Conservation (phyloP, 1,140 invertebrate species). For the Drosophila funebris region DNA sequence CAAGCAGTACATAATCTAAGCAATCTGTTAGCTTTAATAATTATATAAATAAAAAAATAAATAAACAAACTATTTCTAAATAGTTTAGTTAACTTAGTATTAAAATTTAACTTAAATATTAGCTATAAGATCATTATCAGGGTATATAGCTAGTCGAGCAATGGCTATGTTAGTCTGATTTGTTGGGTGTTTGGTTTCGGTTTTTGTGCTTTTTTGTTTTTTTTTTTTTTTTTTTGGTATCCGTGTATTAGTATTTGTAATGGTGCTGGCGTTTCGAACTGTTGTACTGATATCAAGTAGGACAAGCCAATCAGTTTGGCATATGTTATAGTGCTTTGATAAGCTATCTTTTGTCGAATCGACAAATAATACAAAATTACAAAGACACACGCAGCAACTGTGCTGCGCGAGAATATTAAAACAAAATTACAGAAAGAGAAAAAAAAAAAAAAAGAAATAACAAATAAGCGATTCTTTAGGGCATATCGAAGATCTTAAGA, state of each 20-base stretch:
- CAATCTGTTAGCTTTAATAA: too few species aligned
- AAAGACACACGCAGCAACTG: conserved; percentile 15
- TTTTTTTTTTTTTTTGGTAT: too few species aligned
- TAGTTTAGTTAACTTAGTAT: too few species aligned
- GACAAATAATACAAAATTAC: conserved; percentile 48
- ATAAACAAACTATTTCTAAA: too few species aligned
- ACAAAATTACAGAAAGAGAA: conserved; percentile 4
- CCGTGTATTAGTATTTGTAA: conserved; percentile 11
- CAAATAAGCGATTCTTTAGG: neutral
- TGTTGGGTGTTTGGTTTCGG: conserved; percentile 17
- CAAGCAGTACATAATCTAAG: neutral
- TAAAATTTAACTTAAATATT: neutral
- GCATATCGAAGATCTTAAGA: neutral
- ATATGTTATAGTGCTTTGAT: conserved; percentile 46
- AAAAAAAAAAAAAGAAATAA: neutral
- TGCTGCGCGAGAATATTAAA: conserved; percentile 9
- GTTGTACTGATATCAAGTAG: conserved; percentile 16
- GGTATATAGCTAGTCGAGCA: neutral
- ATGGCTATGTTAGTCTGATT: neutral
- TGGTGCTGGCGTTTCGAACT: conserved; percentile 15
- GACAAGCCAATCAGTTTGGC: conserved; percentile 49
- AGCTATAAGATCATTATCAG: neutral
- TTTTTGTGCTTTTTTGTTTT: too few species aligned
- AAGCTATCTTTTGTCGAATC: conserved; percentile 48
- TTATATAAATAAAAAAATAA: too few species aligned